Evolutionary conservation across 2,113 vertebrate genomes (phyloP).

Genomic region (Hemichromis elongatus): DNA sequence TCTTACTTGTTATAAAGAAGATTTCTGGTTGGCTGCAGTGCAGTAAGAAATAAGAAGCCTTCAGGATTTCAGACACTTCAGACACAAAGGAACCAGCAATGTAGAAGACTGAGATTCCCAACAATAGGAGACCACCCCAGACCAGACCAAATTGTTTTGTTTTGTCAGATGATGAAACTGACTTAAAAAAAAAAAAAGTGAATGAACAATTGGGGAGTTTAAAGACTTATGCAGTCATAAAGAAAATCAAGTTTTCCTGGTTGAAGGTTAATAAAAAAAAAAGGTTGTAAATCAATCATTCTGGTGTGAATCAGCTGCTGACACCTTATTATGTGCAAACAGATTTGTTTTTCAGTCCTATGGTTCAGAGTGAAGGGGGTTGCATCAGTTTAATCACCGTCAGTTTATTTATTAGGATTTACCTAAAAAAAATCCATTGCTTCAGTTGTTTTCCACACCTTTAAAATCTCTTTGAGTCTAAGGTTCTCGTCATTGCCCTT

Average conservation of each 20-base stretch:
- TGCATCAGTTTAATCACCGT: too few species aligned
- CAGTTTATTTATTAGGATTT: too few species aligned
- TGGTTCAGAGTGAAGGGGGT: too few species aligned
- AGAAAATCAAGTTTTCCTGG: not conserved
- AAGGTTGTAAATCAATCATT: not conserved
- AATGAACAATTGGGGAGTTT: not conserved
- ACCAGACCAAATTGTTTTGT: not conserved
- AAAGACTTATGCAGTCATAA: not conserved
- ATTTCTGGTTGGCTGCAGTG: not conserved
- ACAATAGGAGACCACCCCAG: not conserved
- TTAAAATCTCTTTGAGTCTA: too few species aligned
- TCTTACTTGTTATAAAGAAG: too few species aligned
- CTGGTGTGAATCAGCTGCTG: not conserved
- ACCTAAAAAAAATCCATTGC: too few species aligned
- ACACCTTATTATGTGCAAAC: not conserved
- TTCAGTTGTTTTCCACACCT: too few species aligned
- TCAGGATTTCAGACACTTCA: not conserved
- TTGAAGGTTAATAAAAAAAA: not conserved
- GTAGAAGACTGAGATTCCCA: not conserved
- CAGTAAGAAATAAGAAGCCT: not conserved
- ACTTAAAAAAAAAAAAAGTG: not conserved
- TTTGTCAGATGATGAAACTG: not conserved
- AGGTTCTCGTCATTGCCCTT: too few species aligned
- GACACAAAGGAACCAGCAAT: not conserved
- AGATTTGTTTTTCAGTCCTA: not conserved